Evolutionary conservation across 2,797 vertebrate genomes (phyloP), one percentile per base, ranked within the genome.

Genomic region (Monodelphis domestica): DNA sequence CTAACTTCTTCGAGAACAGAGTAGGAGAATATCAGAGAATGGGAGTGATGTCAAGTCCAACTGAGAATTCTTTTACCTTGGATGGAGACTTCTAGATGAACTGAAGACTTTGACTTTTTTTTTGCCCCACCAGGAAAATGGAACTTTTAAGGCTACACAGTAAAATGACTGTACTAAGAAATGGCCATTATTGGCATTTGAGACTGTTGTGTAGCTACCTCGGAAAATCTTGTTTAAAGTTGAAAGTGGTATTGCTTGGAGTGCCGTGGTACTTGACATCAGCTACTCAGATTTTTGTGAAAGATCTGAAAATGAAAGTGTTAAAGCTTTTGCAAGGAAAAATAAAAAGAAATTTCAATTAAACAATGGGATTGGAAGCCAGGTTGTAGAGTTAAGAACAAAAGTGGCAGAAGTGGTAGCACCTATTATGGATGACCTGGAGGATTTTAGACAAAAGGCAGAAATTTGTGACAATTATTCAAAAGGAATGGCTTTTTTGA

Each of bases 1-100:
- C 99, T 33, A 99, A 99, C 98, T 99, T 99, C 98, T 99, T 99
- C 96, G 99, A 99, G 98, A 99, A 99, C 98, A 97, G 99, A 51
- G 99, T 99, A 12, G 99, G 99, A 55, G 99, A 99, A 98, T 99
- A 99, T 97, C 99, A 99, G 98, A 98, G 99, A 97, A 99, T 99
- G 99, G 99, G 99, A 6, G 99, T 99, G 21, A 99, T 99, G 99
- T 99, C 99, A 0, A 99, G 98, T 1, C 12, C 99, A 10, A 98
- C 98, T 0, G 99, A 99, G 97, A 99, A 99, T 97, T 98, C 99
- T 28, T 99, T 99, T 97, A 99, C 99, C 50, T 98, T 99, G 97
- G 99, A 99, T 97, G 99, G 99, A 0, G 99, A 99, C 95, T 99
- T 99, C 96, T 99, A 97, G 98, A 92, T 7, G 96, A 95, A 95